Evolutionary conservation across 2,888 invertebrate genomes (phyloP).

Genomic region (Drosophila monieri): DNA sequence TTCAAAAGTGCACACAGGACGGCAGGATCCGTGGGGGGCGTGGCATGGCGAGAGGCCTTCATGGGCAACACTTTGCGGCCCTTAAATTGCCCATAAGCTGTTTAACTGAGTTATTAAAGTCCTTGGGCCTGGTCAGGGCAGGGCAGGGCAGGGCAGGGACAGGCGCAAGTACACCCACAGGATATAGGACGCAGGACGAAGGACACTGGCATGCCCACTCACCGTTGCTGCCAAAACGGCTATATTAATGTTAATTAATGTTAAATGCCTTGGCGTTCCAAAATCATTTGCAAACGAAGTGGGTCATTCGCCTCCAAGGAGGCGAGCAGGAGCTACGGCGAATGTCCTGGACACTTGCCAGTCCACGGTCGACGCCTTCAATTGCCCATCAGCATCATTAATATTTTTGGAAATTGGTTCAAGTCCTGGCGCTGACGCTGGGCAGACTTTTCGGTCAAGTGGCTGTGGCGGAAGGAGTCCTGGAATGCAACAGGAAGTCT

Average conservation of each 20-base stretch:
- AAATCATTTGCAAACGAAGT: conserved; percentile 37
- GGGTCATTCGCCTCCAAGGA: neutral
- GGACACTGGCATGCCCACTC: neutral
- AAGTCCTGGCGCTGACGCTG: conserved; percentile 11
- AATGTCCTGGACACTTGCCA: neutral
- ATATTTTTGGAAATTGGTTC: conserved; percentile 32
- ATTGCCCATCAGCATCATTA: conserved; percentile 37
- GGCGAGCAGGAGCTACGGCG: neutral
- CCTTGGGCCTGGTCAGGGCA: neutral
- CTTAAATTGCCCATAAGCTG: conserved; percentile 54
- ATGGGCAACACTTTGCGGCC: conserved; percentile 38
- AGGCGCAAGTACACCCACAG: too few relatives aligned
- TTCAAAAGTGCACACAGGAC: conserved; percentile 50
- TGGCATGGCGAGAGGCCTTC: neutral
- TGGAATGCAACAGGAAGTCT: too few relatives aligned
- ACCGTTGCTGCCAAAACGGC: conserved; percentile 22
- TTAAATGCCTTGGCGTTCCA: conserved; percentile 47
- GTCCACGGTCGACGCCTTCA: conserved; percentile 9
- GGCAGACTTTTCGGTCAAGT: neutral
- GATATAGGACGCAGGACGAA: neutral
- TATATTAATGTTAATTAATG: conserved; percentile 55
- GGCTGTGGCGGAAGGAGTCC: neutral
- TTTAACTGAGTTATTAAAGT: conserved; percentile 59
- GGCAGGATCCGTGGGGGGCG: too few relatives aligned
- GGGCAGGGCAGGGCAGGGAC: too few relatives aligned